A percentile compares a stretch with the other conserved stretches of the same genome.
Evolutionary conservation across 1,140 invertebrate species (phyloP).

Genomic region (Leptonema lineaticorne): DNA sequence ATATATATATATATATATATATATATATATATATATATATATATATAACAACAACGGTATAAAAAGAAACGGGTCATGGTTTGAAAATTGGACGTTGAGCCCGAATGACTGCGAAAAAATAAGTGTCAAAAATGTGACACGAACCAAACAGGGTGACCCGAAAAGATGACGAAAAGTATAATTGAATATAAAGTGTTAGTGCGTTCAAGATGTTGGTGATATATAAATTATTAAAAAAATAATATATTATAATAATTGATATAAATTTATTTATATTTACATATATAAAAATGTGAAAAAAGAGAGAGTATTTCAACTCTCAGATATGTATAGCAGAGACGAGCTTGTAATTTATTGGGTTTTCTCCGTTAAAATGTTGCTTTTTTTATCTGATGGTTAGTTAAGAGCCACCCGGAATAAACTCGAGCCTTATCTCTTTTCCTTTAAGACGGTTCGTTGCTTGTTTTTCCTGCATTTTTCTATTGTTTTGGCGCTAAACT

Average conservation of each 20-base stretch:
- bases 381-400: constrained; percentile 8
- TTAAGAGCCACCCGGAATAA: not conserved
- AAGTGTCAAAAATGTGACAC: constrained; percentile 23
- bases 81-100: no score
- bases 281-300: not conserved
- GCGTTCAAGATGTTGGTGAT: not conserved
- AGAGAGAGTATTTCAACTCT: not conserved
- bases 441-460: not conserved
- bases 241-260: no score
- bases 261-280: no score
- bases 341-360: constrained; percentile 2
- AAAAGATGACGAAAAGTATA: constrained; percentile 1
- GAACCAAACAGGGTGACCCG: constrained; percentile 19
- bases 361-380: not conserved
- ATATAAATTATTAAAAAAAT: no score
- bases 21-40: not conserved
- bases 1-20: not conserved
- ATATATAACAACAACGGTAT: not conserved
- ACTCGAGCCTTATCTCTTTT: not conserved
- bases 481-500: no score
- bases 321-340: not conserved
- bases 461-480: not conserved
- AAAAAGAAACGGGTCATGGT: no score
- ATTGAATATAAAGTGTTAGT: constrained; percentile 15
- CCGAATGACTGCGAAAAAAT: no score